Base-by-base conservation (phyloP, 2,113 vertebrate species). In the Myrmophylax atrothorax region DNA sequence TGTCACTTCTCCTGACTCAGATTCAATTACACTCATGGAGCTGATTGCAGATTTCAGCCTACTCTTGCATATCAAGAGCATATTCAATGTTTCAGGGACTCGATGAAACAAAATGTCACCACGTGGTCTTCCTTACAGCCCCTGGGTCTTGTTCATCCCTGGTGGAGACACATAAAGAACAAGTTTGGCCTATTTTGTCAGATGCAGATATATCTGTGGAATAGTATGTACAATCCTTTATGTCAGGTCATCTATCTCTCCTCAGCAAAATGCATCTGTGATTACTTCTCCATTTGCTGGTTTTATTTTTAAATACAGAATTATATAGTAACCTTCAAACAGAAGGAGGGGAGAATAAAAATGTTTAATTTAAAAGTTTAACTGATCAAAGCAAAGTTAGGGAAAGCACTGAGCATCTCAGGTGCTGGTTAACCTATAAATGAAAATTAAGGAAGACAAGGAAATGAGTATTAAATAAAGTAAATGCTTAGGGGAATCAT, bases 11-110 rank as follows among this genome's bases (percentile, higher is more conserved):
- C 87, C 94, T 88, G 93, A 94, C 82, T 94, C 96, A 93, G 79
- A 93, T 92, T 90, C 90, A 94, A 94, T 88, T 93, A 67, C 83
- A 92, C 72, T 90, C 38, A 0, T 70, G 82, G 93, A 95, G 88
- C 64, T 95, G 94, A 96, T 94, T 90, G 93, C 94, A 96, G 72
- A 94, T 96, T 97, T 96, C 87, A 94, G 87, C 85, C 90, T 90
- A 50, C 79, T 89, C 84, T 90, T 83, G 95, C 87, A 96, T 87
- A 96, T 93, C 85, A 90, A 90, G 76, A 89, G 92, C 94, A 95
- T 62, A 93, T 96, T 95, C 59, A 16, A 3, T 42, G 79, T 94
- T 94, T 85, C 49, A 64, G 88, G 74, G 90, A 93, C 85, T 92
- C 20, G 0, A 74, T 74, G 96, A 93, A 86, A 95, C 38, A 90